Evolutionary conservation across 2,797 vertebrate genomes (phyloP), one percentile per base, ranked within the genome.

Genomic region (Acipenser oxyrinchus): DNA sequence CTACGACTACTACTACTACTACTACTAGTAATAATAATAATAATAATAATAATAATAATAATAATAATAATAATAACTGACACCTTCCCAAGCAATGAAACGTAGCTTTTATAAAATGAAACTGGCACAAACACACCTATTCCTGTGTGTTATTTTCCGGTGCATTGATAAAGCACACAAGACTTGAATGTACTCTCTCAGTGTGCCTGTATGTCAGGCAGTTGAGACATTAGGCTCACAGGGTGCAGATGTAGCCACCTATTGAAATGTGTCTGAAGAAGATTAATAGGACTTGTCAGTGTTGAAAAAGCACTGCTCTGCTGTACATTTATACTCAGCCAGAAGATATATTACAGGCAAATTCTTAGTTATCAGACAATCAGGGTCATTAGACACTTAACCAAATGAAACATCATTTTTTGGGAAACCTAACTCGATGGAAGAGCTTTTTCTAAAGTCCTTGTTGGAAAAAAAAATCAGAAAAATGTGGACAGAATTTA

Each of bases 221-320:
- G 84, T 86, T 86, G 86, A 89, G 88, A 89, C 89, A 84, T 82
- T 85, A 87, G 86, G 83, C 79, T 76, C 73, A 76, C 66, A 67
- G 71, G 72, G 68, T 50, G 79, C 84, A 88, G 86, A 91, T 90
- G 88, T 84, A 88, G 82, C 87, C 89, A 88, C 86, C 89, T 91
- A 91, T 89, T 90, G 89, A 91, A 91, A 91, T 88, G 87, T 91
- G 88, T 90, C 87, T 89, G 86, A 87, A 83, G 86, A 90, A 92
- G 90, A 93, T 91, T 91, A 92, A 92, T 92, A 91, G 87, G 83
- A 83, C 82, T 88, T 90, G 90, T 92, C 90, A 92, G 84, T 83
- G 87, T 82, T 87, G 85, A 86, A 84, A 90, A 91, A 90, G 86
- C 87, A 78, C 76, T 82, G 86, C 83, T 89, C 90, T 87, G 85